phyloP scores from a whole-genome alignment of 2,888 invertebrate genomes.

The Agonopterix subpropinquella region DNA sequence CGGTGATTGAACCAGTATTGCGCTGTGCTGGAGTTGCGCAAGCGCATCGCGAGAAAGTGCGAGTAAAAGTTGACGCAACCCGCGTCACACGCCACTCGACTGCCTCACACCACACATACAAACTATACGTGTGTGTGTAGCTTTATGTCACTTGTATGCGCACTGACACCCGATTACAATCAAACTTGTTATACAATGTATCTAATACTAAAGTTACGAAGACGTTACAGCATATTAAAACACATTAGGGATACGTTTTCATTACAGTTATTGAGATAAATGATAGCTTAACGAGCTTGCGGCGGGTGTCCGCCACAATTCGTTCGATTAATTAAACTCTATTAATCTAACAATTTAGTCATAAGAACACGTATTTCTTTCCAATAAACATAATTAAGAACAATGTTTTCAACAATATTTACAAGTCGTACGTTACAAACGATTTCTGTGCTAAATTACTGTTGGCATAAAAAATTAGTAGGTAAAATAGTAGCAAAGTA shows the following conservation, averaged over 20 bases:
- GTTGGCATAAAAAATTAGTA: too few relatives aligned
- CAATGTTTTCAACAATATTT: too few relatives aligned
- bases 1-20: conserved; percentile 61
- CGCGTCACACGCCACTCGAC: conserved; percentile 52
- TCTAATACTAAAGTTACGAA: conserved; percentile 35
- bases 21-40: conserved; percentile 58
- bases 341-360: too few relatives aligned
- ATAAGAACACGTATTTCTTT: too few relatives aligned
- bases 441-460: too few relatives aligned
- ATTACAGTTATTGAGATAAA: conserved; percentile 22
- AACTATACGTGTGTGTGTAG: conserved; percentile 8
- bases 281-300: conserved; percentile 3
- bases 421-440: too few relatives aligned
- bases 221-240: conserved; percentile 18
- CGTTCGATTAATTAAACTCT: neutral
- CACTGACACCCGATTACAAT: conserved; percentile 56
- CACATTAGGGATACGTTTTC: conserved; percentile 13
- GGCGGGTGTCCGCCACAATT: neutral
- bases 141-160: conserved; percentile 25
- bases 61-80: conserved; percentile 75
- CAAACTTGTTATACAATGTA: conserved; percentile 53
- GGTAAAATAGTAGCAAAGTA: too few relatives aligned
- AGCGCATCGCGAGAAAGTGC: conserved; percentile 70
- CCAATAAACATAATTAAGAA: too few relatives aligned
- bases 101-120: conserved; percentile 32